A percentile compares a stretch with the other conserved stretches of the same genome.
Evolutionary conservation across 2,113 vertebrate genomes (phyloP).

Genomic region (Ailuropoda melanoleuca): DNA sequence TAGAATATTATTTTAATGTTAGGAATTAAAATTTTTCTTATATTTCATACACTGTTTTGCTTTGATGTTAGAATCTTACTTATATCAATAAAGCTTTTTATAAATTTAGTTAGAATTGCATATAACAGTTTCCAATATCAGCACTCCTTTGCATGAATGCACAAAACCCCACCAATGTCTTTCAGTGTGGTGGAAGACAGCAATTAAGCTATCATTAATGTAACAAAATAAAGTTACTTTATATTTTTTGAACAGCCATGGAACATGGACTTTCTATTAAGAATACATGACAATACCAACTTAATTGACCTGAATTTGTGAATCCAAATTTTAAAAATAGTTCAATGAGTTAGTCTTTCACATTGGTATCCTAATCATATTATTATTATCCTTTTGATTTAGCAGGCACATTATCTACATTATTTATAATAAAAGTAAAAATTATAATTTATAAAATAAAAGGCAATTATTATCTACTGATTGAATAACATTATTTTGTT

Average conservation of each 20-base stretch:
- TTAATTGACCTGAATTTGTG: slow-evolving; percentile 55
- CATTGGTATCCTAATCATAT: not conserved
- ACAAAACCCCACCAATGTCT: not conserved
- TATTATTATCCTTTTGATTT: slow-evolving; percentile 24
- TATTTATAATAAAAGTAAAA: slow-evolving; percentile 28
- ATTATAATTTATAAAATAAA: slow-evolving; percentile 37
- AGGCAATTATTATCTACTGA: slow-evolving; percentile 71
- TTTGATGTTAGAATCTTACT: slow-evolving; percentile 50
- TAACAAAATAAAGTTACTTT: slow-evolving; percentile 51
- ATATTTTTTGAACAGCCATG: slow-evolving; percentile 25
- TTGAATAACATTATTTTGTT: slow-evolving; percentile 78
- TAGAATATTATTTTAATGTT: not conserved
- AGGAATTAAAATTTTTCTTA: not conserved
- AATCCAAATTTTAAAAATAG: slow-evolving; percentile 68
- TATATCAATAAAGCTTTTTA: slow-evolving; percentile 41
- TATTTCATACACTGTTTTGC: slow-evolving; percentile 22
- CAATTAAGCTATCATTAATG: slow-evolving; percentile 56
- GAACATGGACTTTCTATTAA: slow-evolving; percentile 32
- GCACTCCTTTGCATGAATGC: slow-evolving; percentile 16
- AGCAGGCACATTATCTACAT: slow-evolving; percentile 41
- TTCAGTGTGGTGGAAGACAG: not conserved
- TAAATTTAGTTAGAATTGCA: slow-evolving; percentile 65
- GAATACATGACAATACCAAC: not conserved
- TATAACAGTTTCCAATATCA: slow-evolving; percentile 30
- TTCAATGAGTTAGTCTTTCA: slow-evolving; percentile 21